Conservation (phyloP, 2,113 vertebrate species). For the Psilopsiagon aurifrons region DNA sequence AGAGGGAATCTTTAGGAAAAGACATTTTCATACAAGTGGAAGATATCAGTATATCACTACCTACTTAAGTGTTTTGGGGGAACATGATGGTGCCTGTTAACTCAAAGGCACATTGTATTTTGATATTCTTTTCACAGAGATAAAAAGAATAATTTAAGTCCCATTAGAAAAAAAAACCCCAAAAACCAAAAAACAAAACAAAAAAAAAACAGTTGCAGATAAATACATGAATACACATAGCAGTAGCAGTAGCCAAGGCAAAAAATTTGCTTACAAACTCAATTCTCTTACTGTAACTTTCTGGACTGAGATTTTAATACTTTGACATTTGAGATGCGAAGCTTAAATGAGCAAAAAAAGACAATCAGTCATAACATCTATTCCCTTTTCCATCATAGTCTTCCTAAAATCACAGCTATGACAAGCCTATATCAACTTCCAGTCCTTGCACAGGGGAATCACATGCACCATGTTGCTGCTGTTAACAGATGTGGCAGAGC, state of each 20-base stretch:
- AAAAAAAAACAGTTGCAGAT: background rate
- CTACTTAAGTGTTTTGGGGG: background rate
- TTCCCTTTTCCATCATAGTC: background rate
- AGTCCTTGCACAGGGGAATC: background rate
- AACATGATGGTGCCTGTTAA: background rate
- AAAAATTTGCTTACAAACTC: background rate
- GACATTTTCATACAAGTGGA: background rate
- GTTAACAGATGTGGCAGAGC: background rate
- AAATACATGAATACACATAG: background rate
- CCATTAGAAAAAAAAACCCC: fast-evolving
- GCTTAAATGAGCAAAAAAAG: background rate
- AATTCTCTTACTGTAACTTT: background rate
- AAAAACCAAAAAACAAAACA: too few relatives aligned
- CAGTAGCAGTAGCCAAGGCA: background rate
- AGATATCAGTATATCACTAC: fast-evolving
- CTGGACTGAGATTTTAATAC: background rate
- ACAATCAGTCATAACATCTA: background rate
- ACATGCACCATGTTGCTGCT: background rate
- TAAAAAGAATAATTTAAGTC: background rate
- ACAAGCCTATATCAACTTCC: background rate
- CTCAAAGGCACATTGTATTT: background rate
- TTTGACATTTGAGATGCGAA: background rate
- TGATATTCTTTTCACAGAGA: background rate
- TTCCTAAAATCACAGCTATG: background rate
- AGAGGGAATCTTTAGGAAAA: background rate